phyloP scores from a whole-genome alignment of 1,140 invertebrate genomes.

The Colletes gigas region DNA sequence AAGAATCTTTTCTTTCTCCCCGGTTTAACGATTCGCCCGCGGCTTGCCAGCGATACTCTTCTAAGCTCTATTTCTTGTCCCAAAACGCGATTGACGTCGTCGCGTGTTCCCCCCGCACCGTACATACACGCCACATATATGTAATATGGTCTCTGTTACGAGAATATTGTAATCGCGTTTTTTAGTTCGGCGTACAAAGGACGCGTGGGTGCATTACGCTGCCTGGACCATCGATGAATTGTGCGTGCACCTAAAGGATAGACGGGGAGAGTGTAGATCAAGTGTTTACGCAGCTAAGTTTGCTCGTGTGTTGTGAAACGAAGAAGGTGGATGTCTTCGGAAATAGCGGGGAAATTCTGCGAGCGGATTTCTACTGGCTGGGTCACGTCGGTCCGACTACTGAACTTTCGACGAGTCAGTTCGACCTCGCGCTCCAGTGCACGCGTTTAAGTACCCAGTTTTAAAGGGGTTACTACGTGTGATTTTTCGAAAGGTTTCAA shows the following conservation, averaged over 20 bases:
- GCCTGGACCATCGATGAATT: neutral
- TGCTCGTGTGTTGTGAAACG: constrained; percentile 2
- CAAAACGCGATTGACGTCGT: too few species aligned
- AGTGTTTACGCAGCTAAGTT: neutral
- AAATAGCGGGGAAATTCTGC: neutral
- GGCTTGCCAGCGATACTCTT: neutral
- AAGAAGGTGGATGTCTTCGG: neutral
- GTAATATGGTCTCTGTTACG: neutral
- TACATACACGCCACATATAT: too few species aligned
- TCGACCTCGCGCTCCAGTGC: neutral
- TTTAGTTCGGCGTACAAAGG: neutral
- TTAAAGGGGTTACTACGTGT: neutral
- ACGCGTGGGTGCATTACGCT: neutral
- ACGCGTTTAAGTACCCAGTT: neutral
- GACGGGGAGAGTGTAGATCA: neutral
- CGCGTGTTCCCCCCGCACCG: neutral
- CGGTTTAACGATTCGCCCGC: neutral
- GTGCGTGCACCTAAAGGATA: constrained; percentile 22
- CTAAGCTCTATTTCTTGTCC: constrained; percentile 1
- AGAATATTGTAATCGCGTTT: neutral
- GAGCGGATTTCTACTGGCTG: neutral
- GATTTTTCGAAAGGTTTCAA: neutral
- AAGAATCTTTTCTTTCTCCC: too few species aligned
- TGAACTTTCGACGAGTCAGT: neutral
- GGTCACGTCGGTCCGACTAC: neutral